Evolutionary conservation across 2,888 invertebrate species (phyloP), one percentile per base, ranked within the genome.

Genomic region (Capitulum mitella): DNA sequence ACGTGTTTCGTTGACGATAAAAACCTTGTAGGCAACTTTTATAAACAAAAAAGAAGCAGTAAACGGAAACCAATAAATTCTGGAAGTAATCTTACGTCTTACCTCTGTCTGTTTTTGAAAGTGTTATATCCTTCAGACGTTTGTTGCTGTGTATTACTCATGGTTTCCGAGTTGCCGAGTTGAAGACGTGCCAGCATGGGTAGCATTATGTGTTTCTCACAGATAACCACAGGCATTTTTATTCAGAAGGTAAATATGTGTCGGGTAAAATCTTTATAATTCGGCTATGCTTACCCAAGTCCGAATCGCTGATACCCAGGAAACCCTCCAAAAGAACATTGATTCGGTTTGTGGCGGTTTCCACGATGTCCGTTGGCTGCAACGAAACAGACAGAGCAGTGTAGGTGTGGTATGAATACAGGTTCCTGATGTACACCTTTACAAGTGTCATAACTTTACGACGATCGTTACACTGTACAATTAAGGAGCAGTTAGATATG

Each of bases 241-340:
- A 46, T 6, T 14, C 6, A 14, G 6, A 10, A 6, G 14, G 10
- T 3, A 51, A 51, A 51, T 51, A 51, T 19, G 19, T 16, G 51
- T 19, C 3, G 3, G 22, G 19, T 19, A 51, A 51, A 19, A 51
- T 51, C 3, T 51, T 16, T 51, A 14, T 19, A 3, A 16, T 51
- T n/a, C n/a, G 19, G 16, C 22, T 51, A 16, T 16, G 43, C 19
- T 58, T 79, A 85, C 97, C 95, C 83, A 98, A 87, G 85, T 98
- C 97, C 16, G 92, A 89, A 86, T 99, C 98, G 85, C 96, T 97
- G 84, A 99, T 98, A 77, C 98, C 98, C 92, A 98, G 92, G 86
- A 97, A 98, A 40, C 92, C 92, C 85, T 98, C 98, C 82, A 98
- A 87, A 75, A 97, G 89, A 81, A 89, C 89, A 85, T 98, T 98